Conservation (phyloP, 2,888 invertebrate genomes). For the Drosophila peninsularis region DNA sequence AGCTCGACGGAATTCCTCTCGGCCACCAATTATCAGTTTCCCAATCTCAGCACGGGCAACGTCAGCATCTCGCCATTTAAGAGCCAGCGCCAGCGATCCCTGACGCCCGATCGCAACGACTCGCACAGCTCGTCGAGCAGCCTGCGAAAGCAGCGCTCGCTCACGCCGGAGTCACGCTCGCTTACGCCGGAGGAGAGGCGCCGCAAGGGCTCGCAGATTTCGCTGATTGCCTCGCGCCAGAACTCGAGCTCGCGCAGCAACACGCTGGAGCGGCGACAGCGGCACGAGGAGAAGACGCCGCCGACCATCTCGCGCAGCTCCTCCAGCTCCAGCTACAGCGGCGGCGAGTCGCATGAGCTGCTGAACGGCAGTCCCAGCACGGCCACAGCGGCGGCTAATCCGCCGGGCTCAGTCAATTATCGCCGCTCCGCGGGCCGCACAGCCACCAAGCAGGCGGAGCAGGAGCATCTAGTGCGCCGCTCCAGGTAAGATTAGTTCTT, state of each 20-base stretch:
- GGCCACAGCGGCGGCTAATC: constrained; percentile 14
- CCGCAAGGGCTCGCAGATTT: constrained; percentile 80
- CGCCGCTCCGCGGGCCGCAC: constrained; percentile 79
- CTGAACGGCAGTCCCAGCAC: constrained; percentile 41
- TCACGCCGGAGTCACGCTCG: constrained; percentile 84
- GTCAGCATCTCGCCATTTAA: constrained; percentile 80
- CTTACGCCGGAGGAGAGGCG: constrained; percentile 84
- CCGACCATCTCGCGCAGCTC: constrained; percentile 84
- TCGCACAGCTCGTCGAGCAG: constrained; percentile 83
- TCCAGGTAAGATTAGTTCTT: constrained; percentile 80
- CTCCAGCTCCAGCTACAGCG: constrained; percentile 85
- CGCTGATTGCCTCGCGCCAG: constrained; percentile 82
- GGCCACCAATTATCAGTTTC: constrained; percentile 79
- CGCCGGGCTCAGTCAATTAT: constrained; percentile 49
- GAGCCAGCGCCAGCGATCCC: constrained; percentile 82
- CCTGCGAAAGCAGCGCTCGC: constrained; percentile 83
- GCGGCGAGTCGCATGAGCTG: constrained; percentile 72
- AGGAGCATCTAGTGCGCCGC: constrained; percentile 83
- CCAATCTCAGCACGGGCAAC: constrained; percentile 45
- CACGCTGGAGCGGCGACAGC: constrained; percentile 83
- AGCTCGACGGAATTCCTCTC: constrained; percentile 83
- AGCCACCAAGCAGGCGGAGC: constrained; percentile 78
- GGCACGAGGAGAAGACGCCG: constrained; percentile 80
- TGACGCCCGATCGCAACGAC: constrained; percentile 84
- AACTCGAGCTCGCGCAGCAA: constrained; percentile 84